Base-by-base conservation (phyloP, 1,140 invertebrate genomes). In the Rhizoglyphus robini region DNA sequence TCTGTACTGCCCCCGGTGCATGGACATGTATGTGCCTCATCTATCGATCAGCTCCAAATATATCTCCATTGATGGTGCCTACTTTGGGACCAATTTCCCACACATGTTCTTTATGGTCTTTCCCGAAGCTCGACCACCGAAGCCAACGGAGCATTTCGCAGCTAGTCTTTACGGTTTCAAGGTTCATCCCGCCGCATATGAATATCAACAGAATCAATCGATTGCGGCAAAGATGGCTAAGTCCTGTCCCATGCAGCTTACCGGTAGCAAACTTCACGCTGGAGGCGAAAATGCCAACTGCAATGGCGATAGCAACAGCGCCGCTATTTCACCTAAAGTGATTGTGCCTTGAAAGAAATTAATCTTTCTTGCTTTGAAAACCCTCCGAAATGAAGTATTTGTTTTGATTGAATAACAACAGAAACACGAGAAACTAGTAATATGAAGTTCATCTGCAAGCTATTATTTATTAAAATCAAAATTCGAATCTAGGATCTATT, bases 21-120 rank as follows among this genome's bases (percentile, higher is more conserved):
- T 95, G 85, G 96, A 99, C 79, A 93, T 99, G 51, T 99, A 98
- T 78, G 96, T 91, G 70, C 96, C 96, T 54, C 97, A 97, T 80
- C 97, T 94, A 27, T 94, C 94, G n/a, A 85, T 95, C 66, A 93
- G 99, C 78, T 94, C 96, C 78, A 96, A 99, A 46, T 60, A 15
- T 3, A 29, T 60, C 27, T 34, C 27, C 75, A 97, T 93, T 3
- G 96, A 99, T 78, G 96, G 96, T 57, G 93, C 96, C 23, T 99
- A 99, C 78, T 99, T 99, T 79, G 96, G 96, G 67, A 98, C 95
- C 65, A 96, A 95, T 63, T 99, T 99, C 78, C 96, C 96, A 71
- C 96, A 99, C 76, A 99, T 99, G 96, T 81, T 99, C 51, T 99
- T 99, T 74, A 98, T 99, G 92, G 95, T 99, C 70, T 96, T 99